Percentiles rank a stretch among this genome's conserved stretches.
These are phyloP conservation scores for Hydropsyche betteni DNA, from an alignment of 2,888 invertebrate genomes.

Conservation along the genomic window DNA sequence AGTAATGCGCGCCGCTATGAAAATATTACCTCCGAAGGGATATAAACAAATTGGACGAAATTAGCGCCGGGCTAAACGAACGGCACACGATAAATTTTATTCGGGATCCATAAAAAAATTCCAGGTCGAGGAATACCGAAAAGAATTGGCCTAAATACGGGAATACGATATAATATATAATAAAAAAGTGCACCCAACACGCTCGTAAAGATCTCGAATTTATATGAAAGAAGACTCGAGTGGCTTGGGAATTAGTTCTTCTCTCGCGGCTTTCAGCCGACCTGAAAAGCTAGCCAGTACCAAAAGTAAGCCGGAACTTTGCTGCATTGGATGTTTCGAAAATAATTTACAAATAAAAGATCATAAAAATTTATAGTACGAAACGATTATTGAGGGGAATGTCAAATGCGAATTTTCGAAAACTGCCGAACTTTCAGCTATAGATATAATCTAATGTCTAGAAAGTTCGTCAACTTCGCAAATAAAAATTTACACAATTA, in stretches of 20 bases:
- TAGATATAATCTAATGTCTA: no score
- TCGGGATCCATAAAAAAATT: constrained; percentile 36
- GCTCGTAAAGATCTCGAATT: constrained; percentile 42
- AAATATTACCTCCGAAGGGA: constrained; percentile 3
- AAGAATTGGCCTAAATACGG: constrained; percentile 38
- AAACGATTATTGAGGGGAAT: no score
- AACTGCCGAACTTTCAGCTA: no score
- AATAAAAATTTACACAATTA: no score
- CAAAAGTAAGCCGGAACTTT: no score
- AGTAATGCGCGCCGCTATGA: not conserved
- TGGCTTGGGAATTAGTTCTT: constrained; percentile 16
- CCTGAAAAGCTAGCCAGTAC: no score
- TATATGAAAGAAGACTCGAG: constrained; percentile 32
- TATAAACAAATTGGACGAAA: constrained; percentile 32
- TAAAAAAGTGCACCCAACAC: constrained; percentile 43
- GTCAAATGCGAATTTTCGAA: no score
- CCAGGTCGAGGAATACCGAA: constrained; percentile 25
- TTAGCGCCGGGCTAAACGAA: constrained; percentile 17
- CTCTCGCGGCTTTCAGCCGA: not conserved
- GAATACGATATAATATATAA: constrained; percentile 30
- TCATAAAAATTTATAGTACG: not conserved
- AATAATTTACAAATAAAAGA: not conserved
- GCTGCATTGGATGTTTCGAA: no score
- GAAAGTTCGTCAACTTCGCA: no score
- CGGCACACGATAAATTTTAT: constrained; percentile 34